phyloP scores from a whole-genome alignment of 2,888 invertebrate genomes.

The Euzetes globulus region DNA sequence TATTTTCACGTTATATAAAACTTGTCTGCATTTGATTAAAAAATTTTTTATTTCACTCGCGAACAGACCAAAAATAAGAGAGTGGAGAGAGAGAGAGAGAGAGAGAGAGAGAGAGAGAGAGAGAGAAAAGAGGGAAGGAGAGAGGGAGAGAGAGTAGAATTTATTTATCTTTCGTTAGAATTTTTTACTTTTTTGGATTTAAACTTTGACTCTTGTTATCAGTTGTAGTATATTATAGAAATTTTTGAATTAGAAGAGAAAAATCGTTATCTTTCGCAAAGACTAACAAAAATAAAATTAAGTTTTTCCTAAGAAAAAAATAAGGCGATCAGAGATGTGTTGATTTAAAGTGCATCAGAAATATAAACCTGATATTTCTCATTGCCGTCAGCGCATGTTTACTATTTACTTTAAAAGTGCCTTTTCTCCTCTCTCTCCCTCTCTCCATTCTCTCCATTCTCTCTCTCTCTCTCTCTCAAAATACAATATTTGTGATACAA shows the following conservation, averaged over 20 bases:
- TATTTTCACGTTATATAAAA: not conserved
- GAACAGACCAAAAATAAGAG: not conserved
- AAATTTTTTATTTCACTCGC: not conserved
- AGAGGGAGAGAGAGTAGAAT: not conserved
- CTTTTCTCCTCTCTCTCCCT: not conserved
- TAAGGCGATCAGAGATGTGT: constrained; percentile 21
- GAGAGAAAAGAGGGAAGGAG: not conserved
- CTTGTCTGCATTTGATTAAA: not conserved
- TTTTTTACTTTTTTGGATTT: not conserved
- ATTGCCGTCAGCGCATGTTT: constrained; percentile 9
- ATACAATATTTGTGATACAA: not conserved
- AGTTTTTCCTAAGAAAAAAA: not conserved
- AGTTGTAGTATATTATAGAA: constrained; percentile 15
- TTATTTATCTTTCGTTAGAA: not conserved
- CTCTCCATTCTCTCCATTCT: too few species aligned
- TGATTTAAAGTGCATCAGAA: constrained; percentile 10
- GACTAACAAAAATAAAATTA: not conserved
- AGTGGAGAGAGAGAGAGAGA: not conserved
- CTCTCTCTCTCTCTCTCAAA: not conserved
- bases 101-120: not conserved
- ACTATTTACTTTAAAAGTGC: not conserved
- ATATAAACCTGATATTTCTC: constrained; percentile 14
- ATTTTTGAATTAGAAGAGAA: constrained; percentile 5
- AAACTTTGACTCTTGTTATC: constrained; percentile 13
- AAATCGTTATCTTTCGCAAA: constrained; percentile 6